Conservation (phyloP, 2,888 invertebrate species). For the Cyaniris semiargus region DNA sequence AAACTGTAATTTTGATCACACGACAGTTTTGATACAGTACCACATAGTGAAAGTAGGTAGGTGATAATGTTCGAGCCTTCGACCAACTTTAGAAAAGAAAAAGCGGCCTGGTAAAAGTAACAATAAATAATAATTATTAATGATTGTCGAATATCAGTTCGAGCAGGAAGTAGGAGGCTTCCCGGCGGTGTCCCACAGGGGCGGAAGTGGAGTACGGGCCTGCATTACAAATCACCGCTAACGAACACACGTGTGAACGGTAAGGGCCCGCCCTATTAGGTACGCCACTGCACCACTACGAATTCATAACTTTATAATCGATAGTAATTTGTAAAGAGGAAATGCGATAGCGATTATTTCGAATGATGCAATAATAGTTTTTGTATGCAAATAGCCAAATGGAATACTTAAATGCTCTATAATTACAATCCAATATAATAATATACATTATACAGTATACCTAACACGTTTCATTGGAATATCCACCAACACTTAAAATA, state of each 20-base stretch:
- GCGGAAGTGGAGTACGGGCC: constrained; percentile 69
- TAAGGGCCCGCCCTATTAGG: constrained; percentile 45
- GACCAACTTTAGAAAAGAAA: not conserved
- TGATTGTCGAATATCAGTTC: constrained; percentile 69
- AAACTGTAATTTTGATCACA: no score
- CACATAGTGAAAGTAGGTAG: not conserved
- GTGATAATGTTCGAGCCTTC: not conserved
- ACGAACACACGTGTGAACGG: constrained; percentile 60
- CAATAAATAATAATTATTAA: constrained; percentile 55
- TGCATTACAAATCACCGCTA: constrained; percentile 76
- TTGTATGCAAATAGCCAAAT: constrained; percentile 5
- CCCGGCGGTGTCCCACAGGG: constrained; percentile 62
- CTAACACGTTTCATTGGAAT: not conserved
- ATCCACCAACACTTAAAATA: not conserved
- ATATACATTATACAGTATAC: no score
- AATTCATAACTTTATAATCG: not conserved
- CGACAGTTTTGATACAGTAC: not conserved
- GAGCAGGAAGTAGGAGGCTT: constrained; percentile 74
- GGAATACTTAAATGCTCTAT: not conserved
- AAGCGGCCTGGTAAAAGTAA: constrained; percentile 44
- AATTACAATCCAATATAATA: not conserved
- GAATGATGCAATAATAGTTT: not conserved
- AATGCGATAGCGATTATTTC: not conserved
- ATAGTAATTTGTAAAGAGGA: not conserved
- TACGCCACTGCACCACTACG: not conserved